Conservation (phyloP, 2,797 vertebrate species). For the Margarornis squamiger region DNA sequence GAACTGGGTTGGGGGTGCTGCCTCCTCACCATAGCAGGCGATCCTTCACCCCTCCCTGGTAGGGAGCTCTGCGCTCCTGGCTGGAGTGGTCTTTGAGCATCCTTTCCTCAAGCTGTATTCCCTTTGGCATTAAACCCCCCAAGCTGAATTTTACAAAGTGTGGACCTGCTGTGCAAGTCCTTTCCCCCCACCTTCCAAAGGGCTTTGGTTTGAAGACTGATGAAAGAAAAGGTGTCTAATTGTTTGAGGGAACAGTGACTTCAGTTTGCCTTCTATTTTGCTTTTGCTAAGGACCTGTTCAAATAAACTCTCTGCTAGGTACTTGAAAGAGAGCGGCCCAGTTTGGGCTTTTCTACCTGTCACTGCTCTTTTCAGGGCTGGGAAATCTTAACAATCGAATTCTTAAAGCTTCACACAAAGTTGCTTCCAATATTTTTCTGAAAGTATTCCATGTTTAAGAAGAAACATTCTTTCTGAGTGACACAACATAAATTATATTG, state of each 20-base stretch:
- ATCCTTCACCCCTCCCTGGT: not conserved
- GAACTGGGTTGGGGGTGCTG: rapidly evolving
- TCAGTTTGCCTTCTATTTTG: not conserved
- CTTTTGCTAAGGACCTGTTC: not conserved
- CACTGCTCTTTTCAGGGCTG: not conserved
- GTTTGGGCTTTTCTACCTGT: not conserved
- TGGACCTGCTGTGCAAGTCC: not conserved
- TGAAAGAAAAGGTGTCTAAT: not conserved
- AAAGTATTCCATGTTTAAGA: not conserved
- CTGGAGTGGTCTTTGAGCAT: not conserved
- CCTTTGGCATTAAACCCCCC: not conserved
- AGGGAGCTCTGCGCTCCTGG: not conserved
- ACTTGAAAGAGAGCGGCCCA: not conserved
- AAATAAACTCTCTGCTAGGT: not conserved
- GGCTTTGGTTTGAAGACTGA: not conserved
- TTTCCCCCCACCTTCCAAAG: not conserved
- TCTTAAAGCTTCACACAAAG: not conserved
- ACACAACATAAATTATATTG: not conserved
- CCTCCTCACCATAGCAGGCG: not conserved
- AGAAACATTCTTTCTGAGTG: not conserved
- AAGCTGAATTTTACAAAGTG: not conserved
- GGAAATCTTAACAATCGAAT: not conserved
- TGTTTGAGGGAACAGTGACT: not conserved
- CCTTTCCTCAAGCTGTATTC: not conserved
- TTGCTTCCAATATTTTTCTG: not conserved